Conservation (phyloP, 2,797 vertebrate genomes). For the Gymnopithys bicolor region DNA sequence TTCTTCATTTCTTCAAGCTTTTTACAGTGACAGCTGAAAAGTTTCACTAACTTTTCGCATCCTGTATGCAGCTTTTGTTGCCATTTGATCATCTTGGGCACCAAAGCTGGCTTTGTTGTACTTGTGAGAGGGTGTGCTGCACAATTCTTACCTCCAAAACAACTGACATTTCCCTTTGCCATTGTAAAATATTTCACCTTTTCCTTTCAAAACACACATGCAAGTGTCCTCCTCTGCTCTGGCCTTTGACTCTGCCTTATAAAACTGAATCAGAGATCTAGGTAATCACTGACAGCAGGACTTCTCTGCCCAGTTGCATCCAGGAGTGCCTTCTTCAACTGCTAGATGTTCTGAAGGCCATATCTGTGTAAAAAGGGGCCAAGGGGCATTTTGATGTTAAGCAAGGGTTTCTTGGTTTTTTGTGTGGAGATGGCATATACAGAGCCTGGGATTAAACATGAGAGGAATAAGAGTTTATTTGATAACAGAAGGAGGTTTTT, state of each 20-base stretch:
- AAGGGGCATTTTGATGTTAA: background rate
- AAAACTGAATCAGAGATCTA: background rate
- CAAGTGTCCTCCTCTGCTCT: background rate
- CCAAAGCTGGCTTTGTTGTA: background rate
- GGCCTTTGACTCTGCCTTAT: background rate
- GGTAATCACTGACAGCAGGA: background rate
- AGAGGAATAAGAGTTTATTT: background rate
- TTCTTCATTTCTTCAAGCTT: background rate
- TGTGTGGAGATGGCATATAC: background rate
- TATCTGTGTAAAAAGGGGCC: background rate
- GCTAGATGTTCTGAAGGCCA: background rate
- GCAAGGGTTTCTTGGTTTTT: background rate
- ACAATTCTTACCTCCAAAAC: background rate
- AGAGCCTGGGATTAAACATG: background rate
- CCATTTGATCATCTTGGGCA: background rate
- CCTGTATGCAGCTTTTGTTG: background rate
- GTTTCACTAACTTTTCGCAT: background rate
- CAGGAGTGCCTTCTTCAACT: background rate
- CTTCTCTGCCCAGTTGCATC: background rate
- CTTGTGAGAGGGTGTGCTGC: background rate
- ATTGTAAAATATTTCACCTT: background rate
- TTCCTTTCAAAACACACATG: background rate
- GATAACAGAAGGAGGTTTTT: background rate
- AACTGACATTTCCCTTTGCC: background rate
- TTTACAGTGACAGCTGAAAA: background rate